A percentile compares a stretch with the other conserved stretches of the same genome.
phyloP scores from a whole-genome alignment of 2,797 vertebrate species.

The Sparidentex hasta region DNA sequence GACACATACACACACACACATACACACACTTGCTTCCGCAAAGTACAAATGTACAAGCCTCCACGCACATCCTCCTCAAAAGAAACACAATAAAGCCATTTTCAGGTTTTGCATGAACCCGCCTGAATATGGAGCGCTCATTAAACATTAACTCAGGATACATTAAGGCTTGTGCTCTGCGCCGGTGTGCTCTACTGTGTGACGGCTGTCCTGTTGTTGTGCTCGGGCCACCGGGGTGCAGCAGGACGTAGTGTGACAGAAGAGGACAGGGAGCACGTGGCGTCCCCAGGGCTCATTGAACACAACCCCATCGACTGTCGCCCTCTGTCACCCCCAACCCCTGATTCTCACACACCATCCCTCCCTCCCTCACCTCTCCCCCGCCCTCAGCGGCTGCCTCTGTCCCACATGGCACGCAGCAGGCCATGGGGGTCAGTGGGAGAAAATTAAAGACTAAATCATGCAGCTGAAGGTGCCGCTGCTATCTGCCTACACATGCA shows the following conservation, averaged over 20 bases:
- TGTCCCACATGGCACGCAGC: conserved; percentile 71
- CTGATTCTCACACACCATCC: conserved; percentile 49
- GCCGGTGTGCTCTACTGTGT: conserved; percentile 34
- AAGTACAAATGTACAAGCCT: conserved; percentile 68
- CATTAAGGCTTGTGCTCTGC: conserved; percentile 71
- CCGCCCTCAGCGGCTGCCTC: conserved; percentile 36
- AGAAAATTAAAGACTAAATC: conserved; percentile 47
- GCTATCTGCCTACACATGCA: conserved; percentile 33
- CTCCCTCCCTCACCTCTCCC: conserved; percentile 37
- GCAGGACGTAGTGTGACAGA: conserved; percentile 68
- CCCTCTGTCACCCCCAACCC: conserved; percentile 38
- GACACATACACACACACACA: conserved; percentile 53
- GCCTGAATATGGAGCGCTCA: conserved; percentile 78
- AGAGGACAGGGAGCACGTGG: conserved; percentile 69
- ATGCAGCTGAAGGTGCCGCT: conserved; percentile 55
- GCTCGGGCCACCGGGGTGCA: conserved; percentile 49
- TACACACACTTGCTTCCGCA: conserved; percentile 26
- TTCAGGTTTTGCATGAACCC: conserved; percentile 74
- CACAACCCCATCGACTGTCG: conserved; percentile 63
- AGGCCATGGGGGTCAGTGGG: conserved; percentile 40
- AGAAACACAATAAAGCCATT: conserved; percentile 84
- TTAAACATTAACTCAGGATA: conserved; percentile 84
- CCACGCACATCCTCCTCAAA: conserved; percentile 29
- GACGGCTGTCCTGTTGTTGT: conserved; percentile 57
- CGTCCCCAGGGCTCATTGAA: conserved; percentile 73